Conservation (phyloP, 1,140 invertebrate genomes). For the Brachionus calyciflorus region DNA sequence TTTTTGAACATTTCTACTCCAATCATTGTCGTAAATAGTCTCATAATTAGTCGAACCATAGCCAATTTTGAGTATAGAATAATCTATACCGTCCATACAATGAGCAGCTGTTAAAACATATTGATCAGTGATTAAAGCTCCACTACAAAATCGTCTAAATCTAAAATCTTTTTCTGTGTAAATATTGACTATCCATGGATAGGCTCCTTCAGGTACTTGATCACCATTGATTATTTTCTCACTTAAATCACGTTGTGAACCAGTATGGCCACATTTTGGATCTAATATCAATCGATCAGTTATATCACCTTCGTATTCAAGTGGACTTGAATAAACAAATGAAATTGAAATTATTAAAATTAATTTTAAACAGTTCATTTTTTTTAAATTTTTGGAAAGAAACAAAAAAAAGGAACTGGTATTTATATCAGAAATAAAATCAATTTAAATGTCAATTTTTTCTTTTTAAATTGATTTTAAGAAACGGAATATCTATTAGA, state of each 20-base stretch:
- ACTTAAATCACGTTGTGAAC: background rate
- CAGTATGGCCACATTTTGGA: background rate
- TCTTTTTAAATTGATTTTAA: no score
- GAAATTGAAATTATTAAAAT: no score
- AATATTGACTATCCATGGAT: slow-evolving; percentile 39
- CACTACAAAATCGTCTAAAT: slow-evolving; percentile 4
- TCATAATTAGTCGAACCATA: background rate
- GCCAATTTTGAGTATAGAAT: background rate
- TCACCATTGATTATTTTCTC: slow-evolving; percentile 38
- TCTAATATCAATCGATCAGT: background rate
- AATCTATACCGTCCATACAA: background rate
- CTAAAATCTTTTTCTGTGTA: background rate
- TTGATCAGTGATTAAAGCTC: background rate
- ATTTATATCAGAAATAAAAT: no score
- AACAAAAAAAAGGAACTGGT: no score
- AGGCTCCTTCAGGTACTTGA: background rate
- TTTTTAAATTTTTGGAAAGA: no score
- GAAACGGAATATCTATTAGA: no score
- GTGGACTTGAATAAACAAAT: no score
- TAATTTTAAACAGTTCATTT: no score
- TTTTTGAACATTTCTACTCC: background rate
- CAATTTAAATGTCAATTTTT: no score
- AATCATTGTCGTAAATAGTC: background rate
- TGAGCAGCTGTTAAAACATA: slow-evolving; percentile 18
- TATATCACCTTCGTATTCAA: no score